These are phyloP conservation scores for Eulemur albifrons DNA, from an alignment of 2,797 vertebrate species.

Conservation along the genomic window DNA sequence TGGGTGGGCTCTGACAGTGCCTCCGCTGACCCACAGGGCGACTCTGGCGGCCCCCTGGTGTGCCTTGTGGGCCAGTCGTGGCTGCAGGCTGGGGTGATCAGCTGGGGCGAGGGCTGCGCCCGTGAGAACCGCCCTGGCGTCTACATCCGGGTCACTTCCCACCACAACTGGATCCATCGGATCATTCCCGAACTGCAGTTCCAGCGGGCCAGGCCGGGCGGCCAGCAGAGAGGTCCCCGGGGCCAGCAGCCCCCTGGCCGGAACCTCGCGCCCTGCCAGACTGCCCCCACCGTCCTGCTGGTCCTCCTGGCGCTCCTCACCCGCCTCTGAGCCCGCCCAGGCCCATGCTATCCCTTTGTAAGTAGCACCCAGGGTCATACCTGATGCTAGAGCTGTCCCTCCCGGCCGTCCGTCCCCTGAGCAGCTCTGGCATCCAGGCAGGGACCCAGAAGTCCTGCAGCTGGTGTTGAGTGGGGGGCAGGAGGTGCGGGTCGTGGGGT, in stretches of 20 bases:
- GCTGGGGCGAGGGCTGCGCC: constrained; percentile 92
- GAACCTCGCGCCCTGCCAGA: not conserved
- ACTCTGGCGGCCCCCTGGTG: constrained; percentile 90
- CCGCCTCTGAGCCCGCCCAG: not conserved
- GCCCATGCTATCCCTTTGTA: constrained; percentile 34
- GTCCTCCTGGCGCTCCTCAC: not conserved
- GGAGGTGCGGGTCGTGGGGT: not conserved
- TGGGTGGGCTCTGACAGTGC: not conserved
- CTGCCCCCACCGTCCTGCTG: accelerated
- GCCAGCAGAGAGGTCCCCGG: not conserved
- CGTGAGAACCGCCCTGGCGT: constrained; percentile 87
- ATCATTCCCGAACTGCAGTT: constrained; percentile 74
- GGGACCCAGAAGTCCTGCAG: not conserved
- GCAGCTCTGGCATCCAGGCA: not conserved
- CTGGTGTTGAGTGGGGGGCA: too few species aligned
- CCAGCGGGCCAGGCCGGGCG: not conserved
- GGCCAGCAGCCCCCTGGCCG: accelerated
- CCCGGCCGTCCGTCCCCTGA: not conserved
- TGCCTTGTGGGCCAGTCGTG: constrained; percentile 85
- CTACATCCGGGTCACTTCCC: constrained; percentile 85
- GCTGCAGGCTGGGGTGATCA: constrained; percentile 89
- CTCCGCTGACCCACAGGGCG: constrained; percentile 83
- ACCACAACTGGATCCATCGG: constrained; percentile 84
- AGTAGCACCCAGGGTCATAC: constrained; percentile 77
- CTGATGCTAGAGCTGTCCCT: constrained; percentile 72